Base-by-base conservation (phyloP, 2,113 vertebrate genomes). In the Rostratula benghalensis region DNA sequence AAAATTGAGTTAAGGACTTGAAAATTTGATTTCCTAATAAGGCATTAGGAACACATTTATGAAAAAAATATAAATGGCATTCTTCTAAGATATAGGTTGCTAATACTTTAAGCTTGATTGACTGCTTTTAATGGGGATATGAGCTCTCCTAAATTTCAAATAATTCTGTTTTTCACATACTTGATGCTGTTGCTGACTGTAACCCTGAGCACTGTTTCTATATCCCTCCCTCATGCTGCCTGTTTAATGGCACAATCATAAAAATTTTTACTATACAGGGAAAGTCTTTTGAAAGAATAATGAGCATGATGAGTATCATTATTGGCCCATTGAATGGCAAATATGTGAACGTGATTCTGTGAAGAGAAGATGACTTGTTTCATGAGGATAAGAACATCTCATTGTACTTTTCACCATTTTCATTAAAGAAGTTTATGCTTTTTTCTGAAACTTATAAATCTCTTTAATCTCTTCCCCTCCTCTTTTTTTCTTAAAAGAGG, bases 1-100 rank as follows among this genome's bases (percentile, higher is more conserved):
- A 95, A 97, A 94, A 89, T 39, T 84, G 28, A 95, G 57, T 87
- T 92, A 94, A 87, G 41, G 45, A 69, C 45, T 91, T 91, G 56
- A 76, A 60, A 92, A 76, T 85, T 20, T 87, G 4, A 64, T 78
- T 83, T 90, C 54, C 18, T 92, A 76, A 57, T 46, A 89, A 89
- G 5, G 1, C 17, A 59, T 51, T 84, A 68, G 9, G 33, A 85
- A 87, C 21, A 76, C 4, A 48, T 31, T 45, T 18, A 63, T 6
- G 9, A n/a, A 84, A 94, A 84, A 94, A 87, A 2, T 11, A 74
- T 93, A 79, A 73, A 27, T 50, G 2, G 0, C 33, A 27, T 75
- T 69, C 16, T 51, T 74, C 13, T 78, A 68, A 56, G 45, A 31
- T 45, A 43, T 16, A 87, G 5, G 5, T 71, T 43, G 15, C 10